Conservation (phyloP, 2,888 invertebrate species). For the Horisme vitalbata region DNA sequence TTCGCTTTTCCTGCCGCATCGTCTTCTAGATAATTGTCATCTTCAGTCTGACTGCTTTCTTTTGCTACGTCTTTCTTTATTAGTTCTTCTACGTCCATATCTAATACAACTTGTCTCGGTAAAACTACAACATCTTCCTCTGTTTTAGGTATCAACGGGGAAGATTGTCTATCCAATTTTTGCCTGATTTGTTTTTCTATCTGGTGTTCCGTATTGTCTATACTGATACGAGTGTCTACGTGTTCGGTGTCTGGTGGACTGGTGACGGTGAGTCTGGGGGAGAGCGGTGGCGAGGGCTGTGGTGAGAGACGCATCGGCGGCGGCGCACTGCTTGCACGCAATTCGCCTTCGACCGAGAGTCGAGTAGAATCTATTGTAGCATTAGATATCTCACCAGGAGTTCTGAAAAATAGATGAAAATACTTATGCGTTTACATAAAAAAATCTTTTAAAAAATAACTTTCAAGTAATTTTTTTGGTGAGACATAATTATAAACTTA, state of each 20-base stretch:
- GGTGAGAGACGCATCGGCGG: constrained; percentile 35
- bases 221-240: constrained; percentile 57
- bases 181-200: constrained; percentile 1
- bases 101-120: constrained; percentile 12
- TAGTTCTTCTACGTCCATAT: constrained; percentile 9
- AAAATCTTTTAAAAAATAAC: too few species aligned
- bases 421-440: too few species aligned
- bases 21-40: neutral
- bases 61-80: constrained; percentile 2
- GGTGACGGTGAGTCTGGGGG: constrained; percentile 6
- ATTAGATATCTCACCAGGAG: constrained; percentile 4
- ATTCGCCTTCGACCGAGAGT: constrained; percentile 50
- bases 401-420: constrained; percentile 13
- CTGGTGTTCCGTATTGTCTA: constrained; percentile 41
- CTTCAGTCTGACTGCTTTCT: neutral
- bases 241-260: constrained; percentile 10
- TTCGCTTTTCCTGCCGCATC: neutral
- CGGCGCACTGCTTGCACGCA: constrained; percentile 61
- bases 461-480: too few species aligned
- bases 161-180: constrained; percentile 18
- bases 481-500: too few species aligned
- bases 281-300: constrained; percentile 6
- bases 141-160: neutral
- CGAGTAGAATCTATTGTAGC: constrained; percentile 31
- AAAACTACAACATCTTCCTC: constrained; percentile 3